Evolutionary conservation across 92 coral and sea anemone genomes (phyloP).

Genomic region (Palythoa grandis): DNA sequence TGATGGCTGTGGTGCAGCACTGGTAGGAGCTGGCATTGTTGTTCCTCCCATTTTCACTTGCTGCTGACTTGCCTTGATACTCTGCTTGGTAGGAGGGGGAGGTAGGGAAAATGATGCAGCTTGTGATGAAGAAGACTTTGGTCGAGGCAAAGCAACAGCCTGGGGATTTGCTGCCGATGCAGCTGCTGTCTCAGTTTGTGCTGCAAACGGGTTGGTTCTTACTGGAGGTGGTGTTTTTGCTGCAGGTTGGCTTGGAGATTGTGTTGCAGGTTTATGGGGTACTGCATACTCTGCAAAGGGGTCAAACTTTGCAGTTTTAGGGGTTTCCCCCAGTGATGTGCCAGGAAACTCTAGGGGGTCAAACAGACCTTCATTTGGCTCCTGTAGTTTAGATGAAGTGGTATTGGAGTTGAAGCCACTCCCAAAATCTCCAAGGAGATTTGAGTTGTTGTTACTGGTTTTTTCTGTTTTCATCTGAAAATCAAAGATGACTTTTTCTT

Average conservation of each 20-base stretch:
- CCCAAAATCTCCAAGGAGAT: constrained; percentile 51
- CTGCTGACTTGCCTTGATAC: constrained; percentile 83
- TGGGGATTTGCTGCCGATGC: constrained; percentile 15
- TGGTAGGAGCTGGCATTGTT: constrained; percentile 29
- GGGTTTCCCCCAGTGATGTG: constrained; percentile 1
- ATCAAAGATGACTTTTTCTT: neutral
- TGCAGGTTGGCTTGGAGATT: constrained; percentile 11
- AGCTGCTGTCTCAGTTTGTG: constrained; percentile 1
- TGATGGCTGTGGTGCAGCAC: constrained; percentile 30
- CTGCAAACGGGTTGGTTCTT: constrained; percentile 20
- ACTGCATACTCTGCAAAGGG: constrained; percentile 43
- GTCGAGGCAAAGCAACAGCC: constrained; percentile 47
- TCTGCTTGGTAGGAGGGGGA: constrained; percentile 97
- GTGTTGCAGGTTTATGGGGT: neutral
- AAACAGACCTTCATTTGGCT: constrained; percentile 42
- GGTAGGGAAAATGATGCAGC: constrained; percentile 65
- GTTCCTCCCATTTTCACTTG: constrained; percentile 52
- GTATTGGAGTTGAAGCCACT: constrained; percentile 60
- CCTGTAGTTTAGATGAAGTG: constrained; percentile 31
- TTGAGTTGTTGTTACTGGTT: constrained; percentile 6
- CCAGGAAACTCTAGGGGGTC: constrained; percentile 48
- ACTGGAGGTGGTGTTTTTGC: constrained; percentile 23
- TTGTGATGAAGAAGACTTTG: constrained; percentile 32
- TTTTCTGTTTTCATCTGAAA: constrained; percentile 29
- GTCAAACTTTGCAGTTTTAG: constrained; percentile 35